Evolutionary conservation across 2,797 vertebrate genomes (phyloP).

Genomic region (Meriones psammophilus): DNA sequence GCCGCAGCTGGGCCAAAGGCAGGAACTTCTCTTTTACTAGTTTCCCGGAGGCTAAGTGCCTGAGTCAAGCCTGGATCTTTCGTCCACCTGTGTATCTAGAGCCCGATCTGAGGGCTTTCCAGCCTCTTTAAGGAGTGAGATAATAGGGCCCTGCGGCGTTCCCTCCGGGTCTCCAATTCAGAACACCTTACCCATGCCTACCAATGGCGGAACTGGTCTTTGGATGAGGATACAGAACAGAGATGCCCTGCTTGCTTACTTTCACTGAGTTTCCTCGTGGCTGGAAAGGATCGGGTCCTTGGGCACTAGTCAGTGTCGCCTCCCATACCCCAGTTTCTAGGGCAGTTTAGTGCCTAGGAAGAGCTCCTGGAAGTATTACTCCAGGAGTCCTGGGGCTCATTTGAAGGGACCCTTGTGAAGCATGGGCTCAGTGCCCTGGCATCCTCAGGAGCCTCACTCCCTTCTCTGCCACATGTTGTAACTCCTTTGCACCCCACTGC

Average conservation of each 20-base stretch:
- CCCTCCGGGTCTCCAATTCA: not conserved
- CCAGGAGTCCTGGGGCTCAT: not conserved
- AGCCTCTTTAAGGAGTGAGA: not conserved
- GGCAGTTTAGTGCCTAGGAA: not conserved
- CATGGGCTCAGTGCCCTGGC: not conserved
- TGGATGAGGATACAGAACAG: not conserved
- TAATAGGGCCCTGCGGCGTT: not conserved
- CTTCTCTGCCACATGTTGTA: not conserved
- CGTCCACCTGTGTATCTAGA: not conserved
- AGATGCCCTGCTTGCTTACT: not conserved
- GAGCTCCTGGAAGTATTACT: not conserved
- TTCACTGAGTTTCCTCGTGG: not conserved
- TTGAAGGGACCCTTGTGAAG: not conserved
- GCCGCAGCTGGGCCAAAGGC: constrained; percentile 46
- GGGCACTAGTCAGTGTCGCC: not conserved
- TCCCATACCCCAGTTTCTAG: not conserved
- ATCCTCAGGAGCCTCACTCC: not conserved
- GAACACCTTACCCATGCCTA: not conserved
- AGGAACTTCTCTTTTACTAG: constrained; percentile 65
- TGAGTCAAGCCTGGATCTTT: not conserved
- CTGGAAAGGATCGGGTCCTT: not conserved
- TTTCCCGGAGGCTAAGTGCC: not conserved
- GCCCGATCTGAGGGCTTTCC: not conserved
- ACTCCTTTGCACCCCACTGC: not conserved
- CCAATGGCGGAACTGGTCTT: not conserved